phyloP scores from a whole-genome alignment of 2,797 vertebrate species.

The Helostoma temminkii region DNA sequence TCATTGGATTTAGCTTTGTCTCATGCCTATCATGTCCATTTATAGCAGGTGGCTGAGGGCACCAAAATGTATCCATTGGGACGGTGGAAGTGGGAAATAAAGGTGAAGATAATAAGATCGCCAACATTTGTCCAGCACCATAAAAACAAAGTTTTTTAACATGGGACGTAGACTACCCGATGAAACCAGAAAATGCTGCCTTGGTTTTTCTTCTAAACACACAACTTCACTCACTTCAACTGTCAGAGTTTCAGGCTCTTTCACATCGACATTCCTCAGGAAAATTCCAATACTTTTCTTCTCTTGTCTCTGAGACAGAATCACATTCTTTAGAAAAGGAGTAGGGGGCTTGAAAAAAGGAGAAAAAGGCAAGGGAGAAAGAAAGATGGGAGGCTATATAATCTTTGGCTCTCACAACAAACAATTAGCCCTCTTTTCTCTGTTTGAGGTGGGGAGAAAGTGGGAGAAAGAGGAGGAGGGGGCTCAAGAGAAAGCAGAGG shows the following conservation, averaged over 20 bases:
- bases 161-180: not conserved
- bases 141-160: not conserved
- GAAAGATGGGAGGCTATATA: constrained; percentile 83
- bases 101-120: constrained; percentile 1
- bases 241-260: constrained; percentile 71
- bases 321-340: constrained; percentile 83
- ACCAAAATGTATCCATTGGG: constrained; percentile 26
- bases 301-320: constrained; percentile 74
- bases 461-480: constrained; percentile 36
- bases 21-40: constrained; percentile 64
- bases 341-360: constrained; percentile 71
- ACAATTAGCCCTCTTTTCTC: constrained; percentile 87
- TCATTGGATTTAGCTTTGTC: constrained; percentile 59
- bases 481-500: constrained; percentile 62
- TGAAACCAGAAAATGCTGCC: constrained; percentile 8
- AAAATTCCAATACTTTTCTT: constrained; percentile 76
- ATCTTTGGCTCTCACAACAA: constrained; percentile 89
- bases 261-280: constrained; percentile 63
- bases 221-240: constrained; percentile 47
- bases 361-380: constrained; percentile 74
- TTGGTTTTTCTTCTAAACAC: constrained; percentile 16
- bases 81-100: not conserved
- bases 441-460: constrained; percentile 74
- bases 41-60: constrained; percentile 53
- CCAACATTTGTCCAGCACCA: constrained; percentile 5